Conservation (phyloP, 2,888 invertebrate species). For the Venustoraphidia nigricollis region DNA sequence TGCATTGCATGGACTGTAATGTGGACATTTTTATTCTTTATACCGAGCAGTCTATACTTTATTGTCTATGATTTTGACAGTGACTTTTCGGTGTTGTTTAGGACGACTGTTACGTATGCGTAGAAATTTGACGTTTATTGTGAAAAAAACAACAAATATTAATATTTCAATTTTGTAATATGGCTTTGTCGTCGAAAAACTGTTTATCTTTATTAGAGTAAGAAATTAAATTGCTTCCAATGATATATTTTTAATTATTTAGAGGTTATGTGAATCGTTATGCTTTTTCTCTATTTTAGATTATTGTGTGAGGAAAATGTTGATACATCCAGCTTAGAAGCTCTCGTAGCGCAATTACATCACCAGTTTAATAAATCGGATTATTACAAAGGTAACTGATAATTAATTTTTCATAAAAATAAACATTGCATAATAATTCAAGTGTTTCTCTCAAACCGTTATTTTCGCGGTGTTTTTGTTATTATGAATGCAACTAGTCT, state of each 20-base stretch:
- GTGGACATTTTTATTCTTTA: no score
- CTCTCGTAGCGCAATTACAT: constrained; percentile 57
- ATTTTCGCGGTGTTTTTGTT: no score
- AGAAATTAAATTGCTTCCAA: constrained; percentile 6
- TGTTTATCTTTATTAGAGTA: constrained; percentile 33
- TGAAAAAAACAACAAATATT: background rate
- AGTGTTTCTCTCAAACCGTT: no score
- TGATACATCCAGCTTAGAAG: constrained; percentile 59
- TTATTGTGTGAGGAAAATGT: constrained; percentile 58
- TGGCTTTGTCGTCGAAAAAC: constrained; percentile 34
- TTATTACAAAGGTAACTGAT: constrained; percentile 52
- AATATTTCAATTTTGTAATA: constrained; percentile 11
- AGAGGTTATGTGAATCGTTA: constrained; percentile 5
- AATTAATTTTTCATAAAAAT: background rate
- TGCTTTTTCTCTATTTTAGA: constrained; percentile 29
- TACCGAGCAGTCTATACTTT: no score
- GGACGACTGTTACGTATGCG: no score
- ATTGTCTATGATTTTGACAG: no score
- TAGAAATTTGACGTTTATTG: no score
- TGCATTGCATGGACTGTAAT: no score
- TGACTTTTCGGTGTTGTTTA: no score
- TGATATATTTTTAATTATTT: background rate
- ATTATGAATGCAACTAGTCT: no score
- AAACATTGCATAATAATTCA: background rate
- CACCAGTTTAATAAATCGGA: constrained; percentile 65